Conservation (phyloP, 2,797 vertebrate genomes). For the Pipistrellus kuhlii region DNA sequence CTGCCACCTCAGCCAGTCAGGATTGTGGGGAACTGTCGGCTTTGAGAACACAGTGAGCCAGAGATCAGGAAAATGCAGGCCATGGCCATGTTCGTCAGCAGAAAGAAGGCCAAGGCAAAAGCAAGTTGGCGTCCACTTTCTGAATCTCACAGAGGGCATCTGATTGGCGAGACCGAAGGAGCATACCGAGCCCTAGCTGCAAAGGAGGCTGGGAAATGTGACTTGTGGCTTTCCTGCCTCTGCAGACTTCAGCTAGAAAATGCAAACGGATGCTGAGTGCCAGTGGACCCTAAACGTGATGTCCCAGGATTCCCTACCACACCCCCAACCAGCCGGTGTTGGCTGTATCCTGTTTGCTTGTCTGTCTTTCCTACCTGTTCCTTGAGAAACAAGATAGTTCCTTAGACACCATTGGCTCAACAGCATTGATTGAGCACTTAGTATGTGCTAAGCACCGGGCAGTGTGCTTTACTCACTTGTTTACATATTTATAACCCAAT, state of each 20-base stretch:
- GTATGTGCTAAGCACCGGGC: background rate
- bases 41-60: background rate
- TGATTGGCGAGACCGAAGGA: background rate
- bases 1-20: background rate
- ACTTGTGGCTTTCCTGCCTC: background rate
- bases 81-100: background rate
- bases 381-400: background rate
- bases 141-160: background rate
- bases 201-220: background rate
- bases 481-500: background rate
- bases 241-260: background rate
- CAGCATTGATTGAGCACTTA: background rate
- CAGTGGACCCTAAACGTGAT: accelerated
- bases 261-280: background rate
- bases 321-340: background rate
- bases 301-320: background rate
- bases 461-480: background rate
- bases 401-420: background rate
- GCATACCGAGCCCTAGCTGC: background rate
- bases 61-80: background rate
- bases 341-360: background rate
- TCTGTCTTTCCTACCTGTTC: background rate
- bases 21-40: background rate
- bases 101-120: background rate
- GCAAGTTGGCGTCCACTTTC: background rate